Evolutionary conservation across 1,140 invertebrate species (phyloP), one percentile per base, ranked within the genome.

Genomic region (Periplaneta americana): DNA sequence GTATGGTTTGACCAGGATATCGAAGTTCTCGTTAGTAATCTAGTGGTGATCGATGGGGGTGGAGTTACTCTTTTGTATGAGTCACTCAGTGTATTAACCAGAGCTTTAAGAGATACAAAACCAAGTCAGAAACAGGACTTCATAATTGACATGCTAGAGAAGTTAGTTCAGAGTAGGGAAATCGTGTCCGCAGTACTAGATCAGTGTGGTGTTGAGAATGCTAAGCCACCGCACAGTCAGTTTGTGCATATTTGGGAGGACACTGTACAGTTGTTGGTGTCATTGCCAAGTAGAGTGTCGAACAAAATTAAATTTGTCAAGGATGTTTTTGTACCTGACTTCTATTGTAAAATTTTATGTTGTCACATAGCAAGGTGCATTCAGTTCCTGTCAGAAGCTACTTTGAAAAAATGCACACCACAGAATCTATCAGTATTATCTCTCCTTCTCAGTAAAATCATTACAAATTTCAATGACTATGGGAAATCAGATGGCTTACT

Each of bases 251-350:
- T 80, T 18, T 93, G 91, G 91, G 87, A 90, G 48, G 88, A 87
- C 35, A 90, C 89, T 28, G 87, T 94, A 0, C 93, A 94, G 85
- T 84, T 92, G 34, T 81, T 95, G 57, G 86, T 92, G 0, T 92
- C 93, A 2, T 83, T 95, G 76, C 94, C 94, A 0, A 91, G 89
- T 83, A 87, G 92, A 82, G 87, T 95, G 1, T 92, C 93, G 8
- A 96, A 96, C 86, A 90, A 89, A 83, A 82, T 93, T 13, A 85
- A 92, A 74, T 87, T 85, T 1, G 87, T 92, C 74, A 90, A 91
- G 0, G 87, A 90, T 48, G 88, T 89, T n/a, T 95, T 94, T 85
- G 86, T 88, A 0, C 86, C 89, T 0, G 87, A 90, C n/a, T 88
- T 88, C 31, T 95, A 91, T 86, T 87, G 90, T 1, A 90, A 90